Evolutionary conservation across 2,888 invertebrate genomes (phyloP).

Genomic region (Stegophylla sp.): DNA sequence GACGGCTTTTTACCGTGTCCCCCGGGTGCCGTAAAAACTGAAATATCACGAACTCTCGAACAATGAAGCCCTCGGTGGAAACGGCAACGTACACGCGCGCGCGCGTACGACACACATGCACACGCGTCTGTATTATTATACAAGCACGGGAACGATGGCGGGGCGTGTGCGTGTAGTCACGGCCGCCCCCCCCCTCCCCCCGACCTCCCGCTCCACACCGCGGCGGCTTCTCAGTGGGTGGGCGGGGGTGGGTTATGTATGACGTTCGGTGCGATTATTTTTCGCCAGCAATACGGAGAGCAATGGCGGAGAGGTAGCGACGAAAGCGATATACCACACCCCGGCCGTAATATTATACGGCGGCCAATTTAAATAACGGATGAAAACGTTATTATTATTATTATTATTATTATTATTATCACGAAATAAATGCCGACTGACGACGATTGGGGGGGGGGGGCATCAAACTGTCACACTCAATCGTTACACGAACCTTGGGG

Average conservation of each 20-base stretch:
- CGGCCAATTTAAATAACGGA: background rate
- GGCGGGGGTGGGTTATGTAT: background rate
- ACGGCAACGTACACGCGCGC: background rate
- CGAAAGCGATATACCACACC: background rate
- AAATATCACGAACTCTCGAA: slow-evolving; percentile 45
- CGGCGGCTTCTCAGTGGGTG: background rate
- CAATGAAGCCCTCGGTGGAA: slow-evolving; percentile 37
- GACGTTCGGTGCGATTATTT: background rate
- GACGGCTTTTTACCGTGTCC: slow-evolving; percentile 54
- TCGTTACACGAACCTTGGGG: background rate
- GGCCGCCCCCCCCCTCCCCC: background rate
- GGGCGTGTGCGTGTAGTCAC: background rate
- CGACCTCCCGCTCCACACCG: too few relatives aligned
- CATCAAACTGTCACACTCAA: background rate
- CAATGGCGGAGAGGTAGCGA: background rate
- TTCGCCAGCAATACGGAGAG: background rate
- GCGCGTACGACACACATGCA: background rate
- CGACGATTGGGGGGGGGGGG: background rate
- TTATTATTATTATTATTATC: too few relatives aligned
- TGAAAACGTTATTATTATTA: too few relatives aligned
- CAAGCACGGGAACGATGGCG: too few relatives aligned
- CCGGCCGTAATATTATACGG: background rate
- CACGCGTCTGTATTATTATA: background rate
- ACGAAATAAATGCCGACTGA: background rate
- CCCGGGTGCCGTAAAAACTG: slow-evolving; percentile 38